Evolutionary conservation across 2,888 invertebrate genomes (phyloP).

Genomic region (Napeogenes sylphis): DNA sequence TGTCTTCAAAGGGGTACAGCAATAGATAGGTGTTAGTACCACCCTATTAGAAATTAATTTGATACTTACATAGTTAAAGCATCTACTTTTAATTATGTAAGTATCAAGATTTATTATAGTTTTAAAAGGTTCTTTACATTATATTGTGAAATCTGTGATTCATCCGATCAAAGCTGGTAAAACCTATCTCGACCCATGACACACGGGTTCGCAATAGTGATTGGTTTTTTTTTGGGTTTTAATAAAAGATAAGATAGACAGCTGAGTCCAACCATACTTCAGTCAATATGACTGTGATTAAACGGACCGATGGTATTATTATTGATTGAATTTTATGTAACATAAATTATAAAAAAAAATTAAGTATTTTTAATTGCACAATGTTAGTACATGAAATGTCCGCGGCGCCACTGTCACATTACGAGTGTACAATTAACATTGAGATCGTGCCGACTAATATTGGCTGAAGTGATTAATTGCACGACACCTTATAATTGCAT

Average conservation of each 20-base stretch:
- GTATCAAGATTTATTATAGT: neutral
- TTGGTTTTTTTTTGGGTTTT: no score
- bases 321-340: no score
- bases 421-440: conserved; percentile 77
- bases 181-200: neutral
- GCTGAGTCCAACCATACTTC: no score
- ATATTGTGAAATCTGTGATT: neutral
- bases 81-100: neutral
- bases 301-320: no score
- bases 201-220: no score
- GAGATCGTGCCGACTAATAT: conserved; percentile 77
- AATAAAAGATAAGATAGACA: no score
- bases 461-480: conserved; percentile 75
- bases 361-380: neutral
- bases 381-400: conserved; percentile 15
- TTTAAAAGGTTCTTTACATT: neutral
- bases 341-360: no score
- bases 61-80: neutral
- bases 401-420: conserved; percentile 37
- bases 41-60: conserved; percentile 19
- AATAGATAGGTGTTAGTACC: conserved; percentile 9
- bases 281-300: no score
- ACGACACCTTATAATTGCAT: conserved; percentile 74
- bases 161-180: neutral
- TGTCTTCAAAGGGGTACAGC: conserved; percentile 47